Conservation (phyloP, 2,888 invertebrate genomes). For the Nomada fabriciana region DNA sequence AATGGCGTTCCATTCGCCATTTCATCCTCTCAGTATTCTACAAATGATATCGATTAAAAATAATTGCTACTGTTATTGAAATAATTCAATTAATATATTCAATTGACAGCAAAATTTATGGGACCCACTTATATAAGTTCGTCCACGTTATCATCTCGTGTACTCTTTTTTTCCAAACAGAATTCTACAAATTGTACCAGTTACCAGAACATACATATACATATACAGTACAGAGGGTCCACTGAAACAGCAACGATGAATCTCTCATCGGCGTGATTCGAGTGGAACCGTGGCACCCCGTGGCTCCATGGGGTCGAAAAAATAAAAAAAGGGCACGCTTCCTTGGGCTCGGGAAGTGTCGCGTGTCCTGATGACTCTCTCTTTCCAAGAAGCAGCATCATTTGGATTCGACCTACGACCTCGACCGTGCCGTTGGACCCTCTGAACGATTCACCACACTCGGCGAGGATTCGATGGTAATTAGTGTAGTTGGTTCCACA, state of each 20-base stretch:
- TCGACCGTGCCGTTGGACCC: conserved; percentile 10
- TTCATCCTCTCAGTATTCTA: neutral
- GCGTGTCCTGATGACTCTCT: conserved; percentile 65
- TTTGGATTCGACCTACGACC: conserved; percentile 56
- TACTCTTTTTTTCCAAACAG: neutral
- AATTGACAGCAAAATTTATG: no score
- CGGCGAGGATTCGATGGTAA: conserved; percentile 21
- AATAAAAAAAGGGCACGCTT: conserved; percentile 64
- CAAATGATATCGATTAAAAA: neutral
- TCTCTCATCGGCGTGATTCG: conserved; percentile 68
- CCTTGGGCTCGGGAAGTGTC: conserved; percentile 67
- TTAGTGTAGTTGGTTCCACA: neutral
- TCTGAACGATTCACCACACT: conserved; percentile 37
- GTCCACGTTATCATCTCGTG: no score
- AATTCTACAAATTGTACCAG: conserved; percentile 25
- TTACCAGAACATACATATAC: conserved; percentile 3
- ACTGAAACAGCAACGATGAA: conserved; percentile 72
- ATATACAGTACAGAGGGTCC: neutral
- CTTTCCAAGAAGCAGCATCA: conserved; percentile 59
- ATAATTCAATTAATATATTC: neutral
- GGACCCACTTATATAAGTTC: no score
- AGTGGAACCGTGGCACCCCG: conserved; percentile 22
- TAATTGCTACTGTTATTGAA: neutral
- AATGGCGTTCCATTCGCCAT: conserved; percentile 7
- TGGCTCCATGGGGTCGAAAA: conserved; percentile 54